phyloP scores from a whole-genome alignment of 2,888 invertebrate species.

The Polydrusus cervinus region DNA sequence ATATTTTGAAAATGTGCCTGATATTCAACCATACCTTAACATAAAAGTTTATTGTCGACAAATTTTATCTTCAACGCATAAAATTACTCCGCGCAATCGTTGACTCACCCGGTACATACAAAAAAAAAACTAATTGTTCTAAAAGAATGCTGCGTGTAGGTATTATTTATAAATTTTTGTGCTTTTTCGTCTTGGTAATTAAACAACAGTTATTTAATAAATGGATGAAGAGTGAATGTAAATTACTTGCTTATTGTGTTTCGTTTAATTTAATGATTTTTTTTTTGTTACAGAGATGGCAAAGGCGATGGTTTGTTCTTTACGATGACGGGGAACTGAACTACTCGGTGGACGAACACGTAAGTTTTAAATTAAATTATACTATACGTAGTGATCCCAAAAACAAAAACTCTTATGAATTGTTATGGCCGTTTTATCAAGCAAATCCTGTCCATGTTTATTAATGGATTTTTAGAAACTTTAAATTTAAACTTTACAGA shows the following conservation, averaged over 20 bases:
- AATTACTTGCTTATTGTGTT: slow-evolving; percentile 16
- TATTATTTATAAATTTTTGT: slow-evolving; percentile 18
- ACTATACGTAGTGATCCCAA: neutral
- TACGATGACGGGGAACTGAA: slow-evolving; percentile 98
- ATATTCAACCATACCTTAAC: too few relatives aligned
- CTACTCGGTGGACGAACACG: slow-evolving; percentile 98
- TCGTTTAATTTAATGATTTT: slow-evolving; percentile 18
- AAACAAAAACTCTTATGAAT: too few relatives aligned
- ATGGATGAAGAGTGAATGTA: slow-evolving; percentile 8
- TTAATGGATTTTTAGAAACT: too few relatives aligned
- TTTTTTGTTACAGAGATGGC: slow-evolving; percentile 95
- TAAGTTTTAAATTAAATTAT: slow-evolving; percentile 76
- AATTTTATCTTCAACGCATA: too few relatives aligned
- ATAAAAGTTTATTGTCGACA: too few relatives aligned
- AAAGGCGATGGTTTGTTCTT: slow-evolving; percentile 97
- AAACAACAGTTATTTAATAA: slow-evolving; percentile 33
- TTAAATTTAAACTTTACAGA: too few relatives aligned
- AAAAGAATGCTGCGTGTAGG: slow-evolving; percentile 16
- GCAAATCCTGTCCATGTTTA: too few relatives aligned
- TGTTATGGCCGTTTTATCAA: too few relatives aligned
- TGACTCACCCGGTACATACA: too few relatives aligned
- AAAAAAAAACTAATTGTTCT: neutral
- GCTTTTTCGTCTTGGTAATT: slow-evolving; percentile 24
- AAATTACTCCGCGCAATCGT: too few relatives aligned
- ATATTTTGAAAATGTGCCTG: too few relatives aligned